A percentile compares a stretch with the other conserved stretches of the same genome.
Conservation (phyloP, 2,888 invertebrate genomes). For the Ctenicera cuprea region DNA sequence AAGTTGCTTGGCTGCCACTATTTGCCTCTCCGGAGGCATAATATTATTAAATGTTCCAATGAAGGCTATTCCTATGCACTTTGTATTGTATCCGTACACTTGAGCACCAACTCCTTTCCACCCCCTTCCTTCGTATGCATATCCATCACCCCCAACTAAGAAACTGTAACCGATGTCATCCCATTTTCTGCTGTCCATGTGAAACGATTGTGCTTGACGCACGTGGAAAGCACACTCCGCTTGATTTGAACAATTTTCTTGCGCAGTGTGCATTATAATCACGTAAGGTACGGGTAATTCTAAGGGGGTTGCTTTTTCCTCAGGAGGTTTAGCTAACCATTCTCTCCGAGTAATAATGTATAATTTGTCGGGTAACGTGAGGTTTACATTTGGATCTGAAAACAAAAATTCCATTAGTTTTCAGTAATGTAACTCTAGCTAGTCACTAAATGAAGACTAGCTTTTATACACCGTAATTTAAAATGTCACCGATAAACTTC, state of each 20-base stretch:
- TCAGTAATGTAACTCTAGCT: too few species aligned
- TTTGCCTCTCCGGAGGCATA: conserved; percentile 74
- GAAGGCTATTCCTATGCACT: conserved; percentile 82
- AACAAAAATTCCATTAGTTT: conserved; percentile 11
- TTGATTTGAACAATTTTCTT: conserved; percentile 76
- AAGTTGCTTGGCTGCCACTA: conserved; percentile 78
- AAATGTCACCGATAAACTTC: too few species aligned
- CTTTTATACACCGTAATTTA: too few species aligned
- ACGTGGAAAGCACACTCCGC: conserved; percentile 78
- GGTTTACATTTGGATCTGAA: conserved; percentile 51
- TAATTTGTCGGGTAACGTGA: conserved; percentile 67
- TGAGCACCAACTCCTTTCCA: conserved; percentile 86
- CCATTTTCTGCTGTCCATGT: conserved; percentile 80
- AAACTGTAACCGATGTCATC: conserved; percentile 87
- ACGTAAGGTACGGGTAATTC: conserved; percentile 75
- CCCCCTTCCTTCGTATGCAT: conserved; percentile 84
- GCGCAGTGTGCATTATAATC: conserved; percentile 81
- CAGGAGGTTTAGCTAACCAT: conserved; percentile 82
- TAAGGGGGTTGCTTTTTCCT: conserved; percentile 58
- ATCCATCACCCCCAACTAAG: conserved; percentile 86
- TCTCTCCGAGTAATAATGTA: conserved; percentile 76
- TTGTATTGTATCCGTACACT: conserved; percentile 79
- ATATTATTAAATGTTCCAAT: conserved; percentile 81
- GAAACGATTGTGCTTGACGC: conserved; percentile 79
- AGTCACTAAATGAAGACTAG: too few species aligned